Evolutionary conservation across 2,797 vertebrate species (phyloP).

Genomic region (Anguilla pacifica): DNA sequence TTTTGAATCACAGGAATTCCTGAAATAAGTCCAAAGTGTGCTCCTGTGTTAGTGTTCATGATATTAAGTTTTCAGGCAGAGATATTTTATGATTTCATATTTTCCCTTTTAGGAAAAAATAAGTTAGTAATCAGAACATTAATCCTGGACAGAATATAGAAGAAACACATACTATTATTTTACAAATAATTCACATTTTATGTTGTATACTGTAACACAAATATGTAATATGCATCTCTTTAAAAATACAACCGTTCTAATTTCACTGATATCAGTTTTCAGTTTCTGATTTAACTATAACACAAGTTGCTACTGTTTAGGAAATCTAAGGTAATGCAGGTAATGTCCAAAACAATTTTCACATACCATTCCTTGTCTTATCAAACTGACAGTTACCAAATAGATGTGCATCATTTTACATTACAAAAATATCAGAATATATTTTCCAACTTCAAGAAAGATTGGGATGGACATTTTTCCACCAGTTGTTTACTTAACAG

Average conservation of each 20-base stretch:
- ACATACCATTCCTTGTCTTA: not conserved
- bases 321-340: not conserved
- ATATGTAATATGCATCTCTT: not conserved
- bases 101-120: not conserved
- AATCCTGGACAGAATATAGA: not conserved
- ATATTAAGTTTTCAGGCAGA: not conserved
- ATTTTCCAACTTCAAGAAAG: not conserved
- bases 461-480: not conserved
- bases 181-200: too few relatives aligned
- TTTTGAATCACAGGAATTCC: slow-evolving; percentile 8
- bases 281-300: not conserved
- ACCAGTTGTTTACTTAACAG: not conserved
- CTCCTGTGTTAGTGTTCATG: not conserved
- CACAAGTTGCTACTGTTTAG: not conserved
- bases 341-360: not conserved
- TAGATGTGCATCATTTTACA: not conserved
- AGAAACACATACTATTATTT: not conserved
- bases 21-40: not conserved
- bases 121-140: not conserved
- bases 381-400: not conserved
- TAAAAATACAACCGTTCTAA: not conserved
- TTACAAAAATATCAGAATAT: not conserved
- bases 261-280: not conserved
- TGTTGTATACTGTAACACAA: not conserved
- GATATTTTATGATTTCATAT: not conserved